These are phyloP conservation scores for Sebastes vulpes DNA, from an alignment of 2,797 vertebrate species.

Conservation along the genomic window DNA sequence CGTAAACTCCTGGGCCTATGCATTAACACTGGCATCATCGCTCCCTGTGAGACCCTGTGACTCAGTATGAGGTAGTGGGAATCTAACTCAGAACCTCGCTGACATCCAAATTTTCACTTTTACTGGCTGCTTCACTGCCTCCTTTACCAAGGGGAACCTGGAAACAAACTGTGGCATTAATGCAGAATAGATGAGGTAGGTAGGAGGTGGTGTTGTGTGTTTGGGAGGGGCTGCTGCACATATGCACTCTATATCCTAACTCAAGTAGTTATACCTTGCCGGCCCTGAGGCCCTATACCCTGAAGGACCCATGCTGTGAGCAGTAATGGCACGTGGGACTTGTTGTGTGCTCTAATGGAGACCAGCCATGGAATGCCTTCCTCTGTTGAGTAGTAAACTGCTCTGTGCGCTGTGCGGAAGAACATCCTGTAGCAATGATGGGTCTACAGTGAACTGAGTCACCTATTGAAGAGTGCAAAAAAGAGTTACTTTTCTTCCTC, in stretches of 20 bases:
- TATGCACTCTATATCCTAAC: conserved; percentile 18
- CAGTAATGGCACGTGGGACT: conserved; percentile 69
- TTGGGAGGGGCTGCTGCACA: conserved; percentile 30
- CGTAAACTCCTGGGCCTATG: conserved; percentile 12
- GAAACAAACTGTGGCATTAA: conserved; percentile 46
- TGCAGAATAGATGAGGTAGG: conserved; percentile 54
- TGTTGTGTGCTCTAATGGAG: conserved; percentile 74
- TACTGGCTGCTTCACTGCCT: conserved; percentile 46
- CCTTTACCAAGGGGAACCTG: conserved; percentile 40
- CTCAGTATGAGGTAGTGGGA: conserved; percentile 61
- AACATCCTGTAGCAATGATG: conserved; percentile 54
- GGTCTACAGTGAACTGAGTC: conserved; percentile 34
- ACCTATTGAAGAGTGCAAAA: conserved; percentile 1
- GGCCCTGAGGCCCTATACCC: conserved; percentile 52
- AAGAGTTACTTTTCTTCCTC: background rate
- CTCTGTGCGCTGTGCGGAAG: conserved; percentile 30
- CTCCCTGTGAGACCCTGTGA: conserved; percentile 42
- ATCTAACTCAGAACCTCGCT: conserved; percentile 20
- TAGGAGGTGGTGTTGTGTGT: conserved; percentile 27
- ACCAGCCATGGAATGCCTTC: conserved; percentile 72
- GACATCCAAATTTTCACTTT: conserved; percentile 55
- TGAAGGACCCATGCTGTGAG: conserved; percentile 66
- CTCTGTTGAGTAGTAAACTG: conserved; percentile 58
- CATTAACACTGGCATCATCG: conserved; percentile 41
- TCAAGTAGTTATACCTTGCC: conserved; percentile 47